Evolutionary conservation across 2,888 invertebrate species (phyloP).

Genomic region (Salticus scenicus): DNA sequence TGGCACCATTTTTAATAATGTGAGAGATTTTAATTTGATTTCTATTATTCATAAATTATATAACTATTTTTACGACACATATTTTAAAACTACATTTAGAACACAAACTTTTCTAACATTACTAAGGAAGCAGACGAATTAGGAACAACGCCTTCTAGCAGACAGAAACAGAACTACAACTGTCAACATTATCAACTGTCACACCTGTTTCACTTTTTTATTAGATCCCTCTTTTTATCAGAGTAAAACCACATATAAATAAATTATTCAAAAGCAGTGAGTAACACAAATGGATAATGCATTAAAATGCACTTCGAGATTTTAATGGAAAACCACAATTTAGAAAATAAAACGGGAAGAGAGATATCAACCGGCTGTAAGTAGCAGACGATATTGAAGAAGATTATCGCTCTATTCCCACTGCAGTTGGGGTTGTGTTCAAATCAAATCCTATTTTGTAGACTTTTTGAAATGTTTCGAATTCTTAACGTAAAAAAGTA

Average conservation of each 20-base stretch:
- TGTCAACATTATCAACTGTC: slow-evolving; percentile 23
- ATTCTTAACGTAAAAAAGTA: no score
- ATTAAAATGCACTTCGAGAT: not conserved
- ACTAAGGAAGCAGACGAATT: not conserved
- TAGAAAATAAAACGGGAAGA: not conserved
- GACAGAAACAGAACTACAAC: slow-evolving; percentile 27
- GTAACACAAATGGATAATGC: not conserved
- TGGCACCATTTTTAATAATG: not conserved
- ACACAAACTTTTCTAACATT: not conserved
- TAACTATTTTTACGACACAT: not conserved
- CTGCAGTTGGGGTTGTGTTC: slow-evolving; percentile 18
- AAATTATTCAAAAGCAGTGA: not conserved
- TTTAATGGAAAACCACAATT: not conserved
- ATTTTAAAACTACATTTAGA: not conserved
- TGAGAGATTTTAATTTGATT: not conserved
- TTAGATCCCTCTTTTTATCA: not conserved
- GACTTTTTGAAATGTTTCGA: no score
- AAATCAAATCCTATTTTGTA: no score
- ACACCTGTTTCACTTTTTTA: slow-evolving; percentile 48
- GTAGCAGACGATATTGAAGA: slow-evolving; percentile 22
- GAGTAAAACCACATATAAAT: not conserved
- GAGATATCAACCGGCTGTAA: not conserved
- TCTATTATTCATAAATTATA: no score
- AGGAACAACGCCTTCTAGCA: slow-evolving; percentile 25
- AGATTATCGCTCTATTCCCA: slow-evolving; percentile 11